Evolutionary conservation across 2,113 vertebrate genomes (phyloP).

Genomic region (Gorsachius goisagi): DNA sequence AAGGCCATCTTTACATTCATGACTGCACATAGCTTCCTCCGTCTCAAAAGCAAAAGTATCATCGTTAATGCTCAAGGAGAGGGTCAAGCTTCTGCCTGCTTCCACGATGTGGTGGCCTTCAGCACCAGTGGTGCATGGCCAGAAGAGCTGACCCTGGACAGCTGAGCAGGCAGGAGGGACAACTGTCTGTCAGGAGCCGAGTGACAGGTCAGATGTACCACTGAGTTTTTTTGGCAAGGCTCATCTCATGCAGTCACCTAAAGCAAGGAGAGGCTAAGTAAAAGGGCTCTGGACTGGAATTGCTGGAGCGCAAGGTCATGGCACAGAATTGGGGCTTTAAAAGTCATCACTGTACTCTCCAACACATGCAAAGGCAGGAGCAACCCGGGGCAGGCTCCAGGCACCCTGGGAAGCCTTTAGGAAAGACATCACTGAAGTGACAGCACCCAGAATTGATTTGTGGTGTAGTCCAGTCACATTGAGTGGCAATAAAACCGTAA

Average conservation of each 20-base stretch:
- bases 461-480: background rate
- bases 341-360: background rate
- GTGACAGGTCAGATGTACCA: background rate
- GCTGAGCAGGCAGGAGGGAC: background rate
- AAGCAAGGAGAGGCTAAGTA: background rate
- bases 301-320: background rate
- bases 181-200: background rate
- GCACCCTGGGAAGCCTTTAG: background rate
- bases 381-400: background rate
- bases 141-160: background rate
- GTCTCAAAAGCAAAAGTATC: background rate
- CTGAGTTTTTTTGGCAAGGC: background rate
- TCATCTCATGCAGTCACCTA: background rate
- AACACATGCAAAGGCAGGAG: background rate
- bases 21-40: background rate
- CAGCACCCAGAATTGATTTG: background rate
- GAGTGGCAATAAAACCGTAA: background rate
- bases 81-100: background rate
- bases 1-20: background rate
- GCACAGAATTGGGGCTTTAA: background rate
- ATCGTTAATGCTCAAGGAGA: background rate
- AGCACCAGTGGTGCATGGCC: accelerated
- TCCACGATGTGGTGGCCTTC: background rate
- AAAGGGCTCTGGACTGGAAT: background rate
- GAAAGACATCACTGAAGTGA: background rate